phyloP scores from a whole-genome alignment of 2,797 vertebrate genomes.

The Oryzias dopingdopingensis region DNA sequence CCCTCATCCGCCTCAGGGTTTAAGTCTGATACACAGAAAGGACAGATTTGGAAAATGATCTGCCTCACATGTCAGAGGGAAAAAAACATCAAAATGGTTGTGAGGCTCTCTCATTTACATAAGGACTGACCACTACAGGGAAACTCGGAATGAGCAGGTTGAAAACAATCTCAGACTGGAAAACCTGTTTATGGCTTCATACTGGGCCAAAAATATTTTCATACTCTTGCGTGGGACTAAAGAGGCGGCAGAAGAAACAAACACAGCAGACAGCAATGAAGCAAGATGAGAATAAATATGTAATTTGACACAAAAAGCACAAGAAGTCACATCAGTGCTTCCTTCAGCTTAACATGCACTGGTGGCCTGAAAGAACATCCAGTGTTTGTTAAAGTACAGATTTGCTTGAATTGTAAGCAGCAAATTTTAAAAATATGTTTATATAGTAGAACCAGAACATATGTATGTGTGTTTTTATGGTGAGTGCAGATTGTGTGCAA shows the following conservation, averaged over 20 bases:
- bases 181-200: slow-evolving; percentile 34
- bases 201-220: slow-evolving; percentile 49
- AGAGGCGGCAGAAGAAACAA: slow-evolving; percentile 29
- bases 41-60: slow-evolving; percentile 48
- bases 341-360: slow-evolving; percentile 7
- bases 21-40: slow-evolving; percentile 30
- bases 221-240: slow-evolving; percentile 35
- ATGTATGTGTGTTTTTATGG: too few species aligned
- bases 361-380: neutral
- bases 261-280: slow-evolving; percentile 20
- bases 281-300: slow-evolving; percentile 19
- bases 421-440: too few species aligned
- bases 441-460: too few species aligned
- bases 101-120: slow-evolving; percentile 32
- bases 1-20: slow-evolving; percentile 19
- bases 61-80: slow-evolving; percentile 31
- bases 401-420: too few species aligned
- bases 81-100: slow-evolving; percentile 13
- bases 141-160: slow-evolving; percentile 43
- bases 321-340: slow-evolving; percentile 5
- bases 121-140: slow-evolving; percentile 33
- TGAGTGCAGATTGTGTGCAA: too few species aligned
- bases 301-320: slow-evolving; percentile 12
- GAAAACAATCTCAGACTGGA: slow-evolving; percentile 41
- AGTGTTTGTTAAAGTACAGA: neutral